phyloP scores from a whole-genome alignment of 2,797 vertebrate genomes.

The Cetoscarus ocellatus region DNA sequence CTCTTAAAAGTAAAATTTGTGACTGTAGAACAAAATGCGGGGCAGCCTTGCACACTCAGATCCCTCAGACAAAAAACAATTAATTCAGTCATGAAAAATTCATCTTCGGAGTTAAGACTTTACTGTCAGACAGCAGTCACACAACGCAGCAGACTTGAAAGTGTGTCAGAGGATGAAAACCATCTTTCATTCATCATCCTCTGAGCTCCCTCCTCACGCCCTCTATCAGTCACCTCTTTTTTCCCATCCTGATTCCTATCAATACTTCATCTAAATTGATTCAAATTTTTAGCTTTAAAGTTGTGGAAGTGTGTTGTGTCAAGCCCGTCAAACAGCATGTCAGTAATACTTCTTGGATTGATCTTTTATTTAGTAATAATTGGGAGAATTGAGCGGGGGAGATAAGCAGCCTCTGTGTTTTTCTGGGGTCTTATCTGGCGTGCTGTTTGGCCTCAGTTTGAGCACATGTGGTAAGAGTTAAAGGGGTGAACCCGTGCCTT shows the following conservation, averaged over 20 bases:
- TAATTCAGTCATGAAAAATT: conserved; percentile 61
- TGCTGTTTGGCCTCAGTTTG: conserved; percentile 45
- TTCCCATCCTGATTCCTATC: conserved; percentile 47
- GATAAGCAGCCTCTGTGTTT: conserved; percentile 72
- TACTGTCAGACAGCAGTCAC: conserved; percentile 26
- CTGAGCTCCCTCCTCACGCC: conserved; percentile 49
- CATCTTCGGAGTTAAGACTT: conserved; percentile 43
- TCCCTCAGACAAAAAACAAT: conserved; percentile 44
- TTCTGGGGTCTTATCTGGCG: conserved; percentile 64
- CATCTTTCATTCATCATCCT: conserved; percentile 44
- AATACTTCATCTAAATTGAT: conserved; percentile 74
- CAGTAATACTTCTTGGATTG: conserved; percentile 67
- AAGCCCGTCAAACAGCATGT: conserved; percentile 56
- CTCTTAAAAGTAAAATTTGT: background rate
- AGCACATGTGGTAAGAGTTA: conserved; percentile 85
- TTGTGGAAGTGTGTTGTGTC: conserved; percentile 58
- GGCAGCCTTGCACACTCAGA: conserved; percentile 5
- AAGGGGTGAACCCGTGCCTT: conserved; percentile 56
- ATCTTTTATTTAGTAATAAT: conserved; percentile 84
- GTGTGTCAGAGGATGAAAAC: conserved; percentile 66
- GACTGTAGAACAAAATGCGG: background rate
- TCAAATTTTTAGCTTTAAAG: conserved; percentile 64
- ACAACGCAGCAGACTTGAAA: conserved; percentile 31
- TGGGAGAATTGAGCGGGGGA: conserved; percentile 72
- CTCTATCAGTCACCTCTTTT: conserved; percentile 52